Conservation (phyloP, 2,113 vertebrate species). For the Ginglymostoma cirratum region DNA sequence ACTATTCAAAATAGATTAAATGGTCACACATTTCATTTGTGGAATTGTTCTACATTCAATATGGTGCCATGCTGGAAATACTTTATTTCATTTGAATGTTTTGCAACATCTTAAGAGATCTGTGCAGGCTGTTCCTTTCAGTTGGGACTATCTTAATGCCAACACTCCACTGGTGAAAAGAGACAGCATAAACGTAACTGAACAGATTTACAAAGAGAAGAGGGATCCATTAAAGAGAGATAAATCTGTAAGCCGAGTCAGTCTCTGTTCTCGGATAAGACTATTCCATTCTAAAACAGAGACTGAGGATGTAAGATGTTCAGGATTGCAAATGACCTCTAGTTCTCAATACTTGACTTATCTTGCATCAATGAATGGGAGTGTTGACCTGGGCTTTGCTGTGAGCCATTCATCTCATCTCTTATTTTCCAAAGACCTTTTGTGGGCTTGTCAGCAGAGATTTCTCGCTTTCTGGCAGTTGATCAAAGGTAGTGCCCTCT, state of each 20-base stretch:
- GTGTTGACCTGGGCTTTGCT: background rate
- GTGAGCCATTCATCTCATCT: background rate
- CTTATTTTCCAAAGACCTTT: background rate
- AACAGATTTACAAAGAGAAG: background rate
- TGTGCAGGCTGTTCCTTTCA: background rate
- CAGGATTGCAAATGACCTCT: background rate
- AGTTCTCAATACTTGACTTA: background rate
- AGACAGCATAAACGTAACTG: background rate
- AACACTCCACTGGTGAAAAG: background rate
- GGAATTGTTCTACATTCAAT: too few relatives aligned
- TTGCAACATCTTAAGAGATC: background rate
- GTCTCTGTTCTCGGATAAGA: background rate
- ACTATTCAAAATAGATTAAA: background rate
- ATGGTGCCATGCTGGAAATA: background rate
- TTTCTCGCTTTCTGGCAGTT: background rate
- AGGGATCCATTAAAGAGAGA: background rate
- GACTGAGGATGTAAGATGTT: background rate
- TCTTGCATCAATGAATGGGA: background rate
- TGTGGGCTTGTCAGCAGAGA: background rate
- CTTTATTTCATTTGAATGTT: background rate
- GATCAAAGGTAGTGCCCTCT: background rate
- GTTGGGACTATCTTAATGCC: background rate
- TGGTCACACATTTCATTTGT: background rate
- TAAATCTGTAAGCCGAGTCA: background rate
- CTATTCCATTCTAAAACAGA: too few relatives aligned